Evolutionary conservation across 1,140 invertebrate species (phyloP), one percentile per base, ranked within the genome.

Genomic region (Prorops nasuta): DNA sequence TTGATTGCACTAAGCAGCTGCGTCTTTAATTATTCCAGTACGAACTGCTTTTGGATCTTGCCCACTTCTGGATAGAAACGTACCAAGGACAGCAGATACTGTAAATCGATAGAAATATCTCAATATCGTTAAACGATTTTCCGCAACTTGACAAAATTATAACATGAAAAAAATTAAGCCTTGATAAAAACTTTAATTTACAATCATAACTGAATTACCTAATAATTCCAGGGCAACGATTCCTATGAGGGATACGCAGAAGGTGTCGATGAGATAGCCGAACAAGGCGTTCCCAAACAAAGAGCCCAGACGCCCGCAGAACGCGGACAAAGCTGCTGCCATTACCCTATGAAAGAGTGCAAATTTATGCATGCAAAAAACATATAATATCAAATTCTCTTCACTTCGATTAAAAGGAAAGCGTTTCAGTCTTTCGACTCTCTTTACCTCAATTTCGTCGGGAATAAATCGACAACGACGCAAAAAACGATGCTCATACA

Each of bases 401-500:
- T n/a, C n/a, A n/a, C n/a, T n/a, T n/a, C n/a, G n/a, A n/a, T n/a
- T n/a, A n/a, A n/a, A n/a, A n/a, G n/a, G n/a, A n/a, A n/a, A n/a
- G n/a, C n/a, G n/a, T n/a, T n/a, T n/a, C n/a, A 36, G 19, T 44
- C 20, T 1, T 22, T 39, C 12, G 2, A 12, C 14, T 14, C 10
- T 19, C 12, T 18, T 24, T 49, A 70, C 69, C 71, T 63, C 9
- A 71, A 45, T 56, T 69, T 59, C 2, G 71, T 74, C 14, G 71
- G 71, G 44, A 67, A 74, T 2, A 71, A 34, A 40, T 71, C 64
- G 7, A 70, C 67, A 17, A 70, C 42, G 10, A 65, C 47, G 36
- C 65, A 66, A 21, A 62, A 57, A n/a, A 71, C 28, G 16, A 61
- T 56, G 18, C 36, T 68, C 59, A 36, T 49, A 46, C 45, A 68